phyloP scores from a whole-genome alignment of 2,888 invertebrate genomes.

The Lingula anatina region DNA sequence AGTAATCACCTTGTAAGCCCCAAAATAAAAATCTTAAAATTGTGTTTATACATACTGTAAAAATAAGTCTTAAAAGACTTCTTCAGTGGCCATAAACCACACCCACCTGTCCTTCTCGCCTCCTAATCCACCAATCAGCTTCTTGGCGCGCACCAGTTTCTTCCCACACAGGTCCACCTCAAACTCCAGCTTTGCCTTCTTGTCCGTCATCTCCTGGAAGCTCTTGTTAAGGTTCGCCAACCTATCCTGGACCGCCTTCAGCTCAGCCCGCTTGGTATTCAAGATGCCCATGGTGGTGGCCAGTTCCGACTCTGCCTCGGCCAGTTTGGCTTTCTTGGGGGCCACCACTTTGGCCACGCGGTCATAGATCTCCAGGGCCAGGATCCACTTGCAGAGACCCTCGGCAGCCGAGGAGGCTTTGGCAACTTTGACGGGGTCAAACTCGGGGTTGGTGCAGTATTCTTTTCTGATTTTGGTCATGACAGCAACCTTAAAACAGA shows the following conservation, averaged over 20 bases:
- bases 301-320: constrained; percentile 45
- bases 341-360: constrained; percentile 52
- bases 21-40: too few relatives aligned
- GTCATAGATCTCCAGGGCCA: constrained; percentile 53
- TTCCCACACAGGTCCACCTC: constrained; percentile 73
- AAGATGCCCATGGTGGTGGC: constrained; percentile 44
- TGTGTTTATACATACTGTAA: too few relatives aligned
- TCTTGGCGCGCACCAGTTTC: constrained; percentile 80
- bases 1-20: too few relatives aligned
- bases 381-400: constrained; percentile 62
- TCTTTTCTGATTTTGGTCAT: constrained; percentile 74
- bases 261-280: constrained; percentile 45
- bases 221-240: constrained; percentile 59
- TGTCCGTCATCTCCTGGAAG: constrained; percentile 52
- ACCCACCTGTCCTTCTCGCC: constrained; percentile 77
- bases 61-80: too few relatives aligned
- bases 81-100: too few relatives aligned
- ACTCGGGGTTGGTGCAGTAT: constrained; percentile 63
- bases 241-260: constrained; percentile 66
- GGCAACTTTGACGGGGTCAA: constrained; percentile 51
- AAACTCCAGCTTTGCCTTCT: constrained; percentile 47
- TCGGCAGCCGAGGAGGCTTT: constrained; percentile 87
- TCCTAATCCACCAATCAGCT: constrained; percentile 77
- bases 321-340: constrained; percentile 49
- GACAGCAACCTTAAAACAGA: constrained; percentile 34